Evolutionary conservation across 35 echinoderm and acorn worm genomes (phyloP), one percentile per base, ranked within the genome.

Genomic region (Amphiura filiformis): DNA sequence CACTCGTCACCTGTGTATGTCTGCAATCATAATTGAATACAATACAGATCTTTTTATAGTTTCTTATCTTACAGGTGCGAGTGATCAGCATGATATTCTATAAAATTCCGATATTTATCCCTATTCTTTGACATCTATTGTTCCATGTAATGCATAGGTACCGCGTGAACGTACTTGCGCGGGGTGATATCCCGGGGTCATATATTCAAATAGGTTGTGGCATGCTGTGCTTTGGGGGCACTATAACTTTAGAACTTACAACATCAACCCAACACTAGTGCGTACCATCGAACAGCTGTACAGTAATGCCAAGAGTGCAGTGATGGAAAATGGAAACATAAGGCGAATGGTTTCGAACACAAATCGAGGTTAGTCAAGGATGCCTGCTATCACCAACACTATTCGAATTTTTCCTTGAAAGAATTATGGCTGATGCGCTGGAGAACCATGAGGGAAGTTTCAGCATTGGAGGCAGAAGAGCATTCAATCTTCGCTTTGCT

Each of bases 311-410:
- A 91, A 31, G 23, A 86, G 83, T 80, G 84, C 84, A 87, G 82
- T 91, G 1, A 42, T 81, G 9, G 5, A 17, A 7, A 31, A 91
- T 28, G 88, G 88, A 26, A 33, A 15, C 31, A 33, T 90, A 13
- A n/a, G 80, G 81, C 35, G 39, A 84, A 23, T 84, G 47, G 39
- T 84, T 61, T 36, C 20, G 75, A 39, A 79, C 86, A n/a, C 17
- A 76, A 41, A 76, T 88, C 13, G 86, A 76, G 28, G 86, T 88
- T 32, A 88, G 86, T 49, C 87, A 89, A 56, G 81, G 87, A 28
- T 89, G 92, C 81, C 76, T 93, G 23, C 76, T 93, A 3, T 87
- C 84, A 34, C 93, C 77, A 32, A 94, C 77, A 35, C 88, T 94
- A 4, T 81, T 90, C 86, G 89, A 83, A 80, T 76, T 89, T n/a